phyloP scores from a whole-genome alignment of 2,113 vertebrate genomes.

The Chrysemys picta region DNA sequence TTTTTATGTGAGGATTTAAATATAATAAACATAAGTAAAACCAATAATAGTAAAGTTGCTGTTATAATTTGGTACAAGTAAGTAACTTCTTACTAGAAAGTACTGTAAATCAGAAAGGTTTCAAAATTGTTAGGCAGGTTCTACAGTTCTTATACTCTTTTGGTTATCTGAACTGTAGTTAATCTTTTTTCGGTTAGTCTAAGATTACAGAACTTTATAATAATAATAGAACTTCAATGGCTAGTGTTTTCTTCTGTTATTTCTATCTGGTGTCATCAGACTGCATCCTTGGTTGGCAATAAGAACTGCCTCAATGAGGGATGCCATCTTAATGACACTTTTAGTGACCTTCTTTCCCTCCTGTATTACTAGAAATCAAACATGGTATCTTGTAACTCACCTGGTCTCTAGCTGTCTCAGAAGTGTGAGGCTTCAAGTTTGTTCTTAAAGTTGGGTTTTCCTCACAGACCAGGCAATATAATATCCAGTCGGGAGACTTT shows the following conservation, averaged over 20 bases:
- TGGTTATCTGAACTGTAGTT: too few relatives aligned
- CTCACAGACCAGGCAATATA: background rate
- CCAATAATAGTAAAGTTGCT: background rate
- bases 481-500: background rate
- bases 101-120: too few relatives aligned
- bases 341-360: background rate
- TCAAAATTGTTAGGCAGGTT: background rate
- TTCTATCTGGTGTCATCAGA: background rate
- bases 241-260: background rate
- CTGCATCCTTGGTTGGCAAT: background rate
- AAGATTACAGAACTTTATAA: background rate
- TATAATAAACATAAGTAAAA: background rate
- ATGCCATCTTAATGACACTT: background rate
- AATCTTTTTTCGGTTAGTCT: background rate
- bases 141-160: background rate
- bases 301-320: background rate
- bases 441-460: background rate
- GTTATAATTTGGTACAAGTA: background rate
- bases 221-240: background rate
- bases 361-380: accelerated
- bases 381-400: background rate
- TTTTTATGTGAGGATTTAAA: background rate
- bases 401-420: background rate
- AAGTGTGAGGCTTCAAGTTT: background rate
- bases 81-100: background rate